These are phyloP conservation scores for Parus major DNA, from an alignment of 2,113 vertebrate genomes.

Conservation along the genomic window DNA sequence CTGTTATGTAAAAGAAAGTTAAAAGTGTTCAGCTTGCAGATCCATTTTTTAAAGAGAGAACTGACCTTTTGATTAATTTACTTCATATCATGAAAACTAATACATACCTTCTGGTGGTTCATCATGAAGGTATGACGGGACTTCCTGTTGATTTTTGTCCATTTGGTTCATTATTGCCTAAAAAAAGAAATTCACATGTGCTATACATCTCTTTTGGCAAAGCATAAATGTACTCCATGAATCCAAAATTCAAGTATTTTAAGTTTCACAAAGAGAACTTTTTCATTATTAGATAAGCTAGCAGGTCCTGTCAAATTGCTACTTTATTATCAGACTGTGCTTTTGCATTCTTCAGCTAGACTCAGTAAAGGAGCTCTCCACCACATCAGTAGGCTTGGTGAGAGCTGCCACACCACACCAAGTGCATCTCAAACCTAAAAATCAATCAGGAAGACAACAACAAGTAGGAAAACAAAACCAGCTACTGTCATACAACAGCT, in stretches of 20 bases:
- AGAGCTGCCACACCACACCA: background rate
- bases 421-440: background rate
- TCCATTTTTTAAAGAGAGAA: background rate
- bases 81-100: background rate
- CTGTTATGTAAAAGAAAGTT: background rate
- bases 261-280: background rate
- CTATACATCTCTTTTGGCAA: background rate
- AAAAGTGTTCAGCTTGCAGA: background rate
- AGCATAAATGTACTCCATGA: background rate
- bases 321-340: background rate
- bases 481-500: background rate
- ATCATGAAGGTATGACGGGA: constrained; percentile 83
- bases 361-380: background rate
- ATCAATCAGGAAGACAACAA: background rate
- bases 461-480: background rate
- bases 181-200: constrained; percentile 43
- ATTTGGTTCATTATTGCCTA: constrained; percentile 87
- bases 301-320: background rate
- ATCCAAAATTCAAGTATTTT: background rate
- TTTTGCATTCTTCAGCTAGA: background rate
- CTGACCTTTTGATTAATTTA: background rate
- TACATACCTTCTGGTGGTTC: constrained; percentile 84
- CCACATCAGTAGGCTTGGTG: background rate
- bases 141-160: constrained; percentile 83
- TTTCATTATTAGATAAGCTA: background rate